Evolutionary conservation across 2,797 vertebrate genomes (phyloP).

Genomic region (Choloepus didactylus): DNA sequence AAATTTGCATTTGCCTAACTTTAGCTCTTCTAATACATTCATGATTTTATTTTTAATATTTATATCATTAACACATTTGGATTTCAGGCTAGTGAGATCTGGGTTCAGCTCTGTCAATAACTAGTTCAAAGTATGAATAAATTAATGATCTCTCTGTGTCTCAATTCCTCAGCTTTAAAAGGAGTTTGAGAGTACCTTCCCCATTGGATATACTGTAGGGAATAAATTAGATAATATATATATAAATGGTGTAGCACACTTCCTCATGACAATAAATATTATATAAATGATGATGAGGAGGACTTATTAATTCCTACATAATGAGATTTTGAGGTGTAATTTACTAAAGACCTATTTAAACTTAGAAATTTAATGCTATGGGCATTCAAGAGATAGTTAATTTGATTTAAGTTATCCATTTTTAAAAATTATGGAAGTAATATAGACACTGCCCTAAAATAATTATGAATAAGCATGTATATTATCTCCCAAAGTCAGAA

Average conservation of each 20-base stretch:
- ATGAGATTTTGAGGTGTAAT: neutral
- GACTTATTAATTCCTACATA: neutral
- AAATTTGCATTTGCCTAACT: neutral
- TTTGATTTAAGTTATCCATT: no score
- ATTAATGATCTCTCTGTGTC: neutral
- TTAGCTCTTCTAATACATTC: neutral
- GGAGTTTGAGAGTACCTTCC: neutral
- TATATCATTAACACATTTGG: neutral
- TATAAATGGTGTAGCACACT: neutral
- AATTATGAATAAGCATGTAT: no score
- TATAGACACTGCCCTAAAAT: no score
- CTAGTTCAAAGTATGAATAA: neutral
- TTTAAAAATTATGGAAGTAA: no score
- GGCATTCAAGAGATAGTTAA: neutral
- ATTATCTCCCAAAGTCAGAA: no score
- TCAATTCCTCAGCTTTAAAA: neutral
- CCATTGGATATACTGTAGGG: neutral
- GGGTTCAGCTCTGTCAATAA: neutral
- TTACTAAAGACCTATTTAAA: neutral
- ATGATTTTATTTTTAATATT: constrained; percentile 33
- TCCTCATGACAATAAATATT: neutral
- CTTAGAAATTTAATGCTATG: neutral
- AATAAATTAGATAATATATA: neutral
- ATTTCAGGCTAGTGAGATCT: neutral
- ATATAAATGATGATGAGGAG: neutral